Evolutionary conservation across 2,888 invertebrate species (phyloP).

Genomic region (Imbricaverruca yamaguchii): DNA sequence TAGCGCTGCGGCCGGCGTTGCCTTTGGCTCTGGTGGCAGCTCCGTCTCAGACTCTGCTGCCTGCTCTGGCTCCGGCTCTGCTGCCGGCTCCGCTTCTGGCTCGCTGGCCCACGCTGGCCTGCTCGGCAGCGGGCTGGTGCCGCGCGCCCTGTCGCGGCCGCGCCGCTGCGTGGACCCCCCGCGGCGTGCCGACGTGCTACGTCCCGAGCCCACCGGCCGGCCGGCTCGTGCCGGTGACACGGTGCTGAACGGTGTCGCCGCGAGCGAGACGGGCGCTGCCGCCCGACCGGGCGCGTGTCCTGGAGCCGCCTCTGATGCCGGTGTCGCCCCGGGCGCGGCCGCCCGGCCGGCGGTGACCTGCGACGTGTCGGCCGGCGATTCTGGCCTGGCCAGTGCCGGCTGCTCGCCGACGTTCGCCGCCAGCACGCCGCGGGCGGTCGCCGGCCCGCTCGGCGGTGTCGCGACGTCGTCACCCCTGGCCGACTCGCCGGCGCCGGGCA

Average conservation of each 20-base stretch:
- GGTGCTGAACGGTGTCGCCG: not conserved
- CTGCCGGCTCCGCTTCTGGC: not conserved
- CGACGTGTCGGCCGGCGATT: not conserved
- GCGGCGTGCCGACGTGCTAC: not conserved
- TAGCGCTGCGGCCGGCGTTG: too few species aligned
- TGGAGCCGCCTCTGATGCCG: too few species aligned
- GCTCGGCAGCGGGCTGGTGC: not conserved
- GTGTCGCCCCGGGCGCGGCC: not conserved
- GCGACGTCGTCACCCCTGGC: too few species aligned
- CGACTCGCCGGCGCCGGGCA: too few species aligned
- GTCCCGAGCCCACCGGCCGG: too few species aligned
- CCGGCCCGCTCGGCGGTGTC: too few species aligned
- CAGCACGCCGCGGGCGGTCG: too few species aligned
- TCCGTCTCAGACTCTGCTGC: too few species aligned
- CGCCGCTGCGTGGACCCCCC: conserved; percentile 2
- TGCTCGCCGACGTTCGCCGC: too few species aligned
- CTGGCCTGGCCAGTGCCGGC: too few species aligned
- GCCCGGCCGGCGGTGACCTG: not conserved
- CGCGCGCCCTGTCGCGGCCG: not conserved
- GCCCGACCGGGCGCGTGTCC: not conserved
- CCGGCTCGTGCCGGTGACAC: too few species aligned
- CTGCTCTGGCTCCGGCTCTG: not conserved
- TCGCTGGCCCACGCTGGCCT: not conserved
- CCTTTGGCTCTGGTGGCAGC: too few species aligned
- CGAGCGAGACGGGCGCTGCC: not conserved